Base-by-base conservation (phyloP, 2,113 vertebrate species). In the Dendrocopos noguchii region DNA sequence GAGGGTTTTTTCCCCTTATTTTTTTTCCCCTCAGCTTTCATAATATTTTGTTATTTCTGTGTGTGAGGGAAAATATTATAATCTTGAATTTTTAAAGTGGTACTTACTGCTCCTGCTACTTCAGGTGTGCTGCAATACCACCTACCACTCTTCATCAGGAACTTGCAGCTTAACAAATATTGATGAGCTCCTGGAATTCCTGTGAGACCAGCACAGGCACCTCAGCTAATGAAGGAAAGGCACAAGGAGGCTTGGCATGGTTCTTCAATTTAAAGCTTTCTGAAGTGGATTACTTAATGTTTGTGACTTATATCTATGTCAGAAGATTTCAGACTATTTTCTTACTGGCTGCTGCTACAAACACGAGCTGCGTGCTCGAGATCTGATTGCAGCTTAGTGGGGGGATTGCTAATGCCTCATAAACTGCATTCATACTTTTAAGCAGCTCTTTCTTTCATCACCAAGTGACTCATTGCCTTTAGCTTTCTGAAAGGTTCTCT, bases 371-470 rank as follows among this genome's bases (percentile, higher is more conserved):
- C 29, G 56, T n/a, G 86, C 63, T 91, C 74, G 68, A 86, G 80
- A 81, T 83, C 34, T 95, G 82, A 90, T 91, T 90, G 50, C 74
- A 73, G 90, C 76, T 79, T 93, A 73, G 44, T 72, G 42, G 63
- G 18, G 80, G 70, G 46, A 83, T 83, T 93, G 70, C 76, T 94
- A 93, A 91, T 79, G 77, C 94, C 90, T 94, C 80, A 73, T 91
- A 95, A 96, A 95, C 95, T 94, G 75, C 61, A 88, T 88, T 96
- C 88, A 84, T 90, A 94, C 18, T 83, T 96, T 71, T 95, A 96
- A 96, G 94, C 64, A 50, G 34, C 74, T 92, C 86, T 95, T 93
- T 92, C 86, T 95, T 93, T 96, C 66, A 95, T 96, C 93, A 60
- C 89, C 83, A 94, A 93, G 81, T 81, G 83, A 96, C 55, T 94